Conservation (phyloP, 2,888 invertebrate species). For the Apoda limacodes region DNA sequence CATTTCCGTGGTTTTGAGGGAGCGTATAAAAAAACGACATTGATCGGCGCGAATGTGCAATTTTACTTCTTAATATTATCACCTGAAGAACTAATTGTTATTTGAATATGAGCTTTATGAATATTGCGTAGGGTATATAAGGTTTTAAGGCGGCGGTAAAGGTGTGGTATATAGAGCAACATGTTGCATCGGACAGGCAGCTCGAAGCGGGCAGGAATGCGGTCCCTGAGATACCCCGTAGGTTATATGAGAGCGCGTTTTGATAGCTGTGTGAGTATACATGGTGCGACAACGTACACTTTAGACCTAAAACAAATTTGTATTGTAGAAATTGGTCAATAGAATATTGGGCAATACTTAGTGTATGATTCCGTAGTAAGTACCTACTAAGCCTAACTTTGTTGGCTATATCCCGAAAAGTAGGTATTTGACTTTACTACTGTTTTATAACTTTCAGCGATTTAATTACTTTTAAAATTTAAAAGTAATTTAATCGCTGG, state of each 20-base stretch:
- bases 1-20: conserved; percentile 56
- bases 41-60: conserved; percentile 32
- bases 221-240: conserved; percentile 60
- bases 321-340: too few species aligned
- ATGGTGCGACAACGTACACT: background rate
- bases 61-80: conserved; percentile 13
- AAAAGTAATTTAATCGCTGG: too few species aligned
- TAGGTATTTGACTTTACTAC: too few species aligned
- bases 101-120: conserved; percentile 23
- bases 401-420: too few species aligned
- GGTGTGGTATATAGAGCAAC: conserved; percentile 29
- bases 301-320: background rate
- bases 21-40: conserved; percentile 48
- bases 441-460: too few species aligned
- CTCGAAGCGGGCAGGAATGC: conserved; percentile 51
- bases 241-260: conserved; percentile 36
- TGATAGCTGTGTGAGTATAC: conserved; percentile 40
- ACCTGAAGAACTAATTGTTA: conserved; percentile 2
- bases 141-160: too few species aligned
- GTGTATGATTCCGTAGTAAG: too few species aligned
- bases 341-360: too few species aligned
- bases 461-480: too few species aligned
- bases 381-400: too few species aligned
- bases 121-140: too few species aligned
- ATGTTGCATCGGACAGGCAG: conserved; percentile 29